Percentiles rank a stretch among this genome's conserved stretches.
These are phyloP conservation scores for Lepilemur ruficaudatus DNA, from an alignment of 2,797 vertebrate genomes.

Conservation along the genomic window DNA sequence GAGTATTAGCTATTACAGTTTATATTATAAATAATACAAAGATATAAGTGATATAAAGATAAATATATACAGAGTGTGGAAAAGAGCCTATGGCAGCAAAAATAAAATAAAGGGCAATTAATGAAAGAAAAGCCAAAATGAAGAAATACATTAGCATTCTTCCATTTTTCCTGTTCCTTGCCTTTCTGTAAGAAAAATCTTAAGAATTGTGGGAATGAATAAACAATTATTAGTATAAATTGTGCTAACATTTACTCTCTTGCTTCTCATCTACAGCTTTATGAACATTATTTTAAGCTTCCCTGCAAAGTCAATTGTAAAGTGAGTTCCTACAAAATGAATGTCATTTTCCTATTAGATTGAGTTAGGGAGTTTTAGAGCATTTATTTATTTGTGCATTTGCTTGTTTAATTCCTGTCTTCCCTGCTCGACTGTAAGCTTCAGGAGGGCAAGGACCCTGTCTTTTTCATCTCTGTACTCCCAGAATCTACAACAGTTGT, in stretches of 20 bases:
- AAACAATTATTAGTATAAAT: constrained; percentile 10
- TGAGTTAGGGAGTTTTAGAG: neutral
- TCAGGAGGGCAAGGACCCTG: neutral
- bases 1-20: constrained; percentile 17
- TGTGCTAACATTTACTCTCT: neutral
- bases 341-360: neutral
- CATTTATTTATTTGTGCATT: neutral
- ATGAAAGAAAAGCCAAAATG: constrained; percentile 18
- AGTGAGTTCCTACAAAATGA: neutral
- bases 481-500: neutral
- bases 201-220: neutral
- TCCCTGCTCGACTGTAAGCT: neutral
- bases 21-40: constrained; percentile 6
- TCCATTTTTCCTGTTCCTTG: neutral
- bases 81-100: neutral
- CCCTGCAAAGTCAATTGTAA: neutral
- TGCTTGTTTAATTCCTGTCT: neutral
- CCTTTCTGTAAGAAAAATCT: neutral
- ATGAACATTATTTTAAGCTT: neutral
- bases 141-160: neutral
- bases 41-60: neutral
- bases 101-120: constrained; percentile 39
- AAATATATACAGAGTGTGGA: neutral
- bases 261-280: neutral
- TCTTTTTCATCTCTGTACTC: neutral